Base-by-base conservation (phyloP, 1,140 invertebrate species). In the Laupala kohalensis region DNA sequence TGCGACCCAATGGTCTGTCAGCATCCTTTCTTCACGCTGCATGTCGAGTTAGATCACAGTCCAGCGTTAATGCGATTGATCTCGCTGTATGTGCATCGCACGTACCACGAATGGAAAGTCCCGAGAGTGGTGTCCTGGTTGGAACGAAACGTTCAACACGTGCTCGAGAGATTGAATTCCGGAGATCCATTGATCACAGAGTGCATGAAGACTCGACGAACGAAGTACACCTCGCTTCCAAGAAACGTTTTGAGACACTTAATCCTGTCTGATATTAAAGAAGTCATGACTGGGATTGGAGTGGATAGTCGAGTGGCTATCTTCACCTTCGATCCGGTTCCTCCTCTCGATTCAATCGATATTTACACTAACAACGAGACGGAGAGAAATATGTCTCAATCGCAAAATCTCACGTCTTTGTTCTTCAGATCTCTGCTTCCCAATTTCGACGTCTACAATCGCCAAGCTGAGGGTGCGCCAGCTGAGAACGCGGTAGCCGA, bases 91-190 rank as follows among this genome's bases (percentile, higher is more conserved):
- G 84, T 93, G 12, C 86, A 84, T 64, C 85, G 93, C 67, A 87
- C 85, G 75, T 88, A 86, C 76, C 85, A 90, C 75, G 82, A 93
- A 24, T 95, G 93, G 93, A 93, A 92, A 77, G 88, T 91, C 75
- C 80, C 86, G 30, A 87, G 88, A 70, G 81, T 93, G 65, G 78
- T 94, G 23, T 80, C 84, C 1, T 95, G 92, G 92, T 78, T 95
- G 62, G 91, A 93, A 76, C 83, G 80, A 28, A 90, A 91, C 79
- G 89, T 89, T 0, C 84, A 88, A 73, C 72, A 75, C 29, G 88
- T 90, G 5, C 75, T 95, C 25, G 81, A 87, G 75, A 80, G 85
- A 71, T 85, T 92, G 12, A 86, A 92, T 70, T 75, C 77, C 26
- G 81, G 81, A 66, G 87, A 91, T 76, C 79, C 83, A 6, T 77